These are phyloP conservation scores for Chymomyza fuscimana DNA, from an alignment of 2,888 invertebrate species.

Conservation along the genomic window DNA sequence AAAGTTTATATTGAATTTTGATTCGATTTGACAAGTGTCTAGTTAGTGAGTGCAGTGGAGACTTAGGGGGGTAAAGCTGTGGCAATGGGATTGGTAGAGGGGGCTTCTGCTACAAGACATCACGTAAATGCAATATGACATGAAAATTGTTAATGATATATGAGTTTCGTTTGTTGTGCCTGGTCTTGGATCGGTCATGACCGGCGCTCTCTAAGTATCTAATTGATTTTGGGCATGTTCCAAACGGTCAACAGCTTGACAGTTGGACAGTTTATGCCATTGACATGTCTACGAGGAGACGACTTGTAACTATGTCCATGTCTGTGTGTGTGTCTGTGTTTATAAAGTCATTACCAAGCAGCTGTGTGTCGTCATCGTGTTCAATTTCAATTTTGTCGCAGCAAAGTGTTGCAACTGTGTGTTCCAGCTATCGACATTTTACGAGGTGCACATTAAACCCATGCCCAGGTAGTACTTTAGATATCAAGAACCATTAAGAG, in stretches of 20 bases:
- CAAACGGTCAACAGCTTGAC: constrained; percentile 46
- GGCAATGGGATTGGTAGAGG: background rate
- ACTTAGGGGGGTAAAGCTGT: no score
- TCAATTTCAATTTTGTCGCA: background rate
- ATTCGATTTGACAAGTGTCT: constrained; percentile 37
- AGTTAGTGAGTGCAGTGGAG: constrained; percentile 1
- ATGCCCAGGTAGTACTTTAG: constrained; percentile 16
- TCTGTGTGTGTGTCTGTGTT: constrained; percentile 39
- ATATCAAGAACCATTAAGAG: constrained; percentile 11
- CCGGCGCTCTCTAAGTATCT: constrained; percentile 34
- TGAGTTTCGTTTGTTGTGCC: constrained; percentile 44
- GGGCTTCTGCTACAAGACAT: constrained; percentile 47
- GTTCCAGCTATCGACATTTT: constrained; percentile 2
- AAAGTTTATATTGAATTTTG: constrained; percentile 29
- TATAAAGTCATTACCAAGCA: constrained; percentile 63
- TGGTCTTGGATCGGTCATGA: background rate
- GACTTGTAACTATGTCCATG: background rate
- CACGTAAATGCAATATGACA: constrained; percentile 59
- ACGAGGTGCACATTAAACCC: constrained; percentile 28
- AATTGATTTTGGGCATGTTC: constrained; percentile 55
- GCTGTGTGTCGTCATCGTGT: background rate
- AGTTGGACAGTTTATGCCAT: constrained; percentile 51
- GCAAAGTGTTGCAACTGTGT: constrained; percentile 1
- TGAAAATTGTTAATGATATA: constrained; percentile 71
- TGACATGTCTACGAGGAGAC: constrained; percentile 22